These are phyloP conservation scores for Operophtera brumata DNA, from an alignment of 2,888 invertebrate species.

Conservation along the genomic window DNA sequence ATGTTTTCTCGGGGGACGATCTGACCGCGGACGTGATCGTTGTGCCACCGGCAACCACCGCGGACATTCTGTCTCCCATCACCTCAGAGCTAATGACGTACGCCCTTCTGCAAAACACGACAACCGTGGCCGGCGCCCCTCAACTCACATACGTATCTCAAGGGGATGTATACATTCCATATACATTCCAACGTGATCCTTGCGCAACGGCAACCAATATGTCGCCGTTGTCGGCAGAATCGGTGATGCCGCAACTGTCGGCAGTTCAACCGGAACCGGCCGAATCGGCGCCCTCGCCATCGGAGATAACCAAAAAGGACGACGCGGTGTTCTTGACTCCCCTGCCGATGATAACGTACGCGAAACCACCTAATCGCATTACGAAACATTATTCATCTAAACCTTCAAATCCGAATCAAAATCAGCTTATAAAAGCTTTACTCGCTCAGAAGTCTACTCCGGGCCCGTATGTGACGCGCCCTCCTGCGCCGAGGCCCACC, in stretches of 20 bases:
- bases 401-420: slow-evolving; percentile 5
- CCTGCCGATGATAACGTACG: slow-evolving; percentile 11
- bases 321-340: slow-evolving; percentile 17
- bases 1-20: neutral
- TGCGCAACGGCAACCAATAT: neutral
- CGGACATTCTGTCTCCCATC: slow-evolving; percentile 4
- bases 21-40: slow-evolving; percentile 11
- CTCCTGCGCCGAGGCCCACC: neutral
- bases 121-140: neutral
- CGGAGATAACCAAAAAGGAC: slow-evolving; percentile 5
- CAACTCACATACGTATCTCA: slow-evolving; percentile 1
- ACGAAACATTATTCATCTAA: neutral
- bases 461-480: neutral
- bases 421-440: slow-evolving; percentile 18
- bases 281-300: neutral
- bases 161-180: neutral
- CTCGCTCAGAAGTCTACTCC: slow-evolving; percentile 8
- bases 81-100: slow-evolving; percentile 4
- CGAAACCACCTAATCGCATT: slow-evolving; percentile 10
- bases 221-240: neutral
- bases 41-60: slow-evolving; percentile 11
- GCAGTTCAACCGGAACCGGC: neutral
- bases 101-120: slow-evolving; percentile 1
- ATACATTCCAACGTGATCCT: neutral
- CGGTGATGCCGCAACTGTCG: neutral